Evolutionary conservation across 2,113 vertebrate genomes (phyloP), one percentile per base, ranked within the genome.

Genomic region (Anas platyrhynchos): DNA sequence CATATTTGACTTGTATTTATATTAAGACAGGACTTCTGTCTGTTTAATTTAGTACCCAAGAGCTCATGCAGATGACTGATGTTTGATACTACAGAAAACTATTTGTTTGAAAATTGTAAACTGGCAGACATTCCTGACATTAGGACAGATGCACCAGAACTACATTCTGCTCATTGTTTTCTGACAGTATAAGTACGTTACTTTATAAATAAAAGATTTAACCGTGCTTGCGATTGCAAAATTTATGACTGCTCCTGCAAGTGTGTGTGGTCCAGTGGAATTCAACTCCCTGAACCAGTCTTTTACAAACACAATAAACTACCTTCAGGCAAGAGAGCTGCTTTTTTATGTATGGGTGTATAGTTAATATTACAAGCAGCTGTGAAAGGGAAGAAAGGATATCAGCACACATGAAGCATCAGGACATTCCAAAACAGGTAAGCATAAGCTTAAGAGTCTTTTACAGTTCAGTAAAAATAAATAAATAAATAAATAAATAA

Each of bases 161-260:
- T 71, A 83, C 88, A 41, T 67, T 91, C 69, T 84, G 52, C 77
- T 88, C n/a, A 25, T 74, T 83, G 7, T 92, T 91, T 93, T 93
- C 84, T 96, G 83, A 93, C 67, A 91, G 44, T 41, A 66, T 87
- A 84, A 66, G 79, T 71, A 87, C 0, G 0, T 69, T 68, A 63
- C 41, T 59, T 91, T 86, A 87, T 94, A 95, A 95, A 96, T 95
- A 96, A 96, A 96, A 91, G 59, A 95, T 96, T 87, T 88, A 91
- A 80, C 56, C 68, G 83, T 41, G 71, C 75, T 88, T 63, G 56
- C 20, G 10, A 76, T 8, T 96, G 89, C 89, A 95, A 95, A 90
- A 96, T 96, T 95, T 92, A 93, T 94, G 88, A 91, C 66, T 86
- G 66, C 68, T 95, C 75, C 66, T 87, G 46, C 46, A 88, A 93